Evolutionary conservation across 2,888 invertebrate species (phyloP), one percentile per base, ranked within the genome.

Genomic region (Phalangium opilio): DNA sequence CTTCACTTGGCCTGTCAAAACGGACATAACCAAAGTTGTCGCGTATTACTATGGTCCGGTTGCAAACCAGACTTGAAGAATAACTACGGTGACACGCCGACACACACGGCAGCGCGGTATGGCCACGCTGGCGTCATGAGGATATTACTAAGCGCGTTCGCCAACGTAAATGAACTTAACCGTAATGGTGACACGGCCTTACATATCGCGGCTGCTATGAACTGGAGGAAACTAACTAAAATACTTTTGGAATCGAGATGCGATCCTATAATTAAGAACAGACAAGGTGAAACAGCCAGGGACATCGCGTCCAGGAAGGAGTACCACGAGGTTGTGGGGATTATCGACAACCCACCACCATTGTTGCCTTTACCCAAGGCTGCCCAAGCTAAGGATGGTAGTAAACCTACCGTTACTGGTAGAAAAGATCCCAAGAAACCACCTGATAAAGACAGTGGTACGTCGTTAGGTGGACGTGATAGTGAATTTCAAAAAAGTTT

Each of bases 71-170:
- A 91, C 66, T 70, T 83, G 50, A 85, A 85, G 67, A 93, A 93
- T 64, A 90, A 89, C 69, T 93, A 91, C 65, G 91, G 91, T 4
- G 93, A 93, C 64, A 89, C 91, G 0, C 79, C 93, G 0, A 72
- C 95, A 20, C 93, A 95, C 67, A 93, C 93, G 3, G 84, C 90
- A 1, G 87, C 90, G 4, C 76, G 93, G 18, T 93, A 95, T 66
- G 93, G 93, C 0, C 95, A 95, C 69, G 91, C 91, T 0, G 93
- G 93, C 2, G 93, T 91, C 51, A 84, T 90, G 0, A 75, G 93
- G 46, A 91, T 95, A 59, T 76, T 95, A 45, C 80, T 95, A 57
- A 90, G 90, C 34, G 93, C 90, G 0, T 75, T 81, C 58, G 83
- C 85, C 64, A 75, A 79, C 57, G 80, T 84, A 45, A 82, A 84